These are phyloP conservation scores for Conus betulinus DNA, from an alignment of 1,140 invertebrate species.

Conservation along the genomic window DNA sequence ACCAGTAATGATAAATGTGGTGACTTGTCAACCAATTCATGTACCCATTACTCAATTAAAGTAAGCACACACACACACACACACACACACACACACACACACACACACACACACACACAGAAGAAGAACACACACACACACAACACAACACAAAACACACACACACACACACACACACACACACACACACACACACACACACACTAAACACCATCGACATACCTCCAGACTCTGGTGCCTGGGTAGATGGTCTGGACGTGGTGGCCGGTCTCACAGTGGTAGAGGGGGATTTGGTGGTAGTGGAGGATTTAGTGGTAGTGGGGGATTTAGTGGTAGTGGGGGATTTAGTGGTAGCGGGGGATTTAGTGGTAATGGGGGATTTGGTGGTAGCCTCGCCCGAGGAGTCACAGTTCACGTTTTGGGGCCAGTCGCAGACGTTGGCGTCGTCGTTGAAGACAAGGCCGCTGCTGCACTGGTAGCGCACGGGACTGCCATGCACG, in stretches of 20 bases:
- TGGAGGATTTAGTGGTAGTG: neutral
- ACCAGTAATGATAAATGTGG: too few species aligned
- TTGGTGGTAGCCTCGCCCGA: neutral
- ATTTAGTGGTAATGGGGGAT: neutral
- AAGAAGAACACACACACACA: neutral
- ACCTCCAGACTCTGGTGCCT: too few species aligned
- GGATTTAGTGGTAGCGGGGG: neutral
- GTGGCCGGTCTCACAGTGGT: too few species aligned
- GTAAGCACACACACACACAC: too few species aligned
- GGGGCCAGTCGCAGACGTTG: neutral
- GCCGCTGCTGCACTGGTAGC: neutral
- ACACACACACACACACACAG: neutral
- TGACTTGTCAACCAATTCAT: too few species aligned
- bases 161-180: too few species aligned
- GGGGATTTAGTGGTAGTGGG: neutral
- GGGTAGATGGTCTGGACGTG: too few species aligned
- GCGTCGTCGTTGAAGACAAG: neutral
- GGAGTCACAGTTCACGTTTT: constrained; percentile 2
- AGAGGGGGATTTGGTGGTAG: neutral
- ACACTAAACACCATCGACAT: too few species aligned
- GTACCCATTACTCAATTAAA: too few species aligned
- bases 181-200: too few species aligned
- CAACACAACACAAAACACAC: too few species aligned
- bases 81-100: neutral
- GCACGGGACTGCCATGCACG: neutral